Evolutionary conservation across 2,797 vertebrate species (phyloP).

Genomic region (Gadopsis marmoratus): DNA sequence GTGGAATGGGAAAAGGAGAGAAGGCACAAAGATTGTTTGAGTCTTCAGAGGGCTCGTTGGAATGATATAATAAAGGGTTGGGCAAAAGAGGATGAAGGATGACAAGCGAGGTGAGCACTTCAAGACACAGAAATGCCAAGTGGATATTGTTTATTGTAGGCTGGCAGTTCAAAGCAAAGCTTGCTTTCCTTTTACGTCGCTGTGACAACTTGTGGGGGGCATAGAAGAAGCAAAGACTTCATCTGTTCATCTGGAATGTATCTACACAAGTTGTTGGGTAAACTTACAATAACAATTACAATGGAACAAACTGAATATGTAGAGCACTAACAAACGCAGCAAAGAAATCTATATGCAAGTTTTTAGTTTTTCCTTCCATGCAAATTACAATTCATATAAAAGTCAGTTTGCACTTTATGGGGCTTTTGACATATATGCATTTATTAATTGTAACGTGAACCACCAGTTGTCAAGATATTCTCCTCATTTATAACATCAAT

Average conservation of each 20-base stretch:
- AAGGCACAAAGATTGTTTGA: constrained; percentile 5
- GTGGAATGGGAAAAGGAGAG: constrained; percentile 22
- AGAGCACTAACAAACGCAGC: not conserved
- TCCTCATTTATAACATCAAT: constrained; percentile 27
- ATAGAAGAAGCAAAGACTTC: not conserved
- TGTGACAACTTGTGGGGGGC: not conserved
- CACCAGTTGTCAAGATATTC: constrained; percentile 5
- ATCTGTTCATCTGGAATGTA: not conserved
- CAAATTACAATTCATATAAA: not conserved
- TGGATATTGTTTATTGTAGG: constrained; percentile 4
- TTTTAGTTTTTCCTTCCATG: not conserved
- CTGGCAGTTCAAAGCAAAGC: not conserved
- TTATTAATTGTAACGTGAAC: not conserved
- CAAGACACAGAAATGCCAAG: constrained; percentile 2
- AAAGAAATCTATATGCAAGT: not conserved
- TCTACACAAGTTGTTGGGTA: not conserved
- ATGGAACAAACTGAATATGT: not conserved
- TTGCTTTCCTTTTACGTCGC: constrained; percentile 5
- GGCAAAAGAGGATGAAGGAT: constrained; percentile 10
- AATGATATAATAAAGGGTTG: constrained; percentile 8
- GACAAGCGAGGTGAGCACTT: constrained; percentile 16
- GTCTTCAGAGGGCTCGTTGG: constrained; percentile 38
- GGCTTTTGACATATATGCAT: not conserved
- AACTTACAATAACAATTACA: not conserved
- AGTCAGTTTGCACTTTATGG: not conserved